Base-by-base conservation (phyloP, 2,888 invertebrate genomes). In the Hirtodrosophila cameraria region DNA sequence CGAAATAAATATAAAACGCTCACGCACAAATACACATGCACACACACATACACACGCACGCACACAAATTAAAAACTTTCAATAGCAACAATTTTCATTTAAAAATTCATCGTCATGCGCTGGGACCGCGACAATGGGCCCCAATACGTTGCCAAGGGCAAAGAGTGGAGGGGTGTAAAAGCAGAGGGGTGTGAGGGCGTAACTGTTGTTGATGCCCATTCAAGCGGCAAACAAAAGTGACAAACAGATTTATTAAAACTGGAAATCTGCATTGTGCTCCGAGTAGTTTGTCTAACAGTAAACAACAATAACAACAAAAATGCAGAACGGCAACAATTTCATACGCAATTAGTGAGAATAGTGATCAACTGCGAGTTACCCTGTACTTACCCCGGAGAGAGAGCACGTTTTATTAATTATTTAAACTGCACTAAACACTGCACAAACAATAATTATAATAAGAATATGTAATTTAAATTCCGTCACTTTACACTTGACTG, bases 71-170 rank as follows among this genome's bases (percentile, higher is more conserved):
- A 87, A 86, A 87, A 81, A 83, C 80, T 87, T 83, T 87, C 87
- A 83, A 87, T 83, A 80, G 87, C 83, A 78, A 87, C 82, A 79
- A 86, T 82, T 87, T 87, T 86, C 76, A 86, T 82, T 87, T 86
- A 73, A 87, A 82, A 82, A 87, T 82, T 87, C 84, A 82, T 73
- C 83, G 72, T 87, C 87, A 81, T 41, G 78, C 68, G 25, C 75
- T 49, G 82, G 65, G 75, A 65, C 67, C 46, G 49, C 52, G 57
- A 62, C 74, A 63, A 72, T 75, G 48, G 48, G 58, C 15, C 50
- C 31, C 58, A 54, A 49, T 55, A 35, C 28, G 57, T 11, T n/a
- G 31, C 38, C n/a, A n/a, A 9, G 16, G 18, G 11, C n/a, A 13
- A 5, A 31, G 12, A 39, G 13, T 38, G 15, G 27, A 39, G 18